Evolutionary conservation across 2,888 invertebrate species (phyloP).

Genomic region (Drosophila quasianomalipes): DNA sequence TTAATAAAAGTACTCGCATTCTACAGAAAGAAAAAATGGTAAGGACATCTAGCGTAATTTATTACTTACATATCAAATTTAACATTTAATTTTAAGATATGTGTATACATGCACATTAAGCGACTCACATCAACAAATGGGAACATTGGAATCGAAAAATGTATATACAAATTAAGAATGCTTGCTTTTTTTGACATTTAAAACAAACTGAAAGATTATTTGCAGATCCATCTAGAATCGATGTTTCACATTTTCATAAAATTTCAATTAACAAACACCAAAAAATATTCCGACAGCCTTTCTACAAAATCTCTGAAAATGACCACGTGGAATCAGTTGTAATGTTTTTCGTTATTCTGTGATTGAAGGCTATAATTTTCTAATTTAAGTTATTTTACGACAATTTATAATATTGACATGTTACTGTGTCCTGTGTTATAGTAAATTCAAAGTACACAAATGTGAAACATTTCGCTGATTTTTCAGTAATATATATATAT

Average conservation of each 20-base stretch:
- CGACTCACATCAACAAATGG: neutral
- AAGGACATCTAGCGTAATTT: conserved; percentile 34
- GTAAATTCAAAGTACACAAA: neutral
- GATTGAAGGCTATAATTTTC: neutral
- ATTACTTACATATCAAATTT: conserved; percentile 12
- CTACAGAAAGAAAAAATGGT: conserved; percentile 60
- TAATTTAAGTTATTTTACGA: neutral
- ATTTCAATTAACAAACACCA: neutral
- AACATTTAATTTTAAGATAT: neutral
- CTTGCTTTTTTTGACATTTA: neutral
- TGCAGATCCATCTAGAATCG: neutral
- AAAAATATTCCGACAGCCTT: neutral
- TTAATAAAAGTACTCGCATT: conserved; percentile 63
- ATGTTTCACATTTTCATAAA: neutral
- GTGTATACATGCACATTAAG: conserved; percentile 8
- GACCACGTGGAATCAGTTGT: neutral
- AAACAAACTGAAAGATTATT: neutral
- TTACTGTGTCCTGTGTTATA: neutral
- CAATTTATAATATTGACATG: neutral
- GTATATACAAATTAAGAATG: neutral
- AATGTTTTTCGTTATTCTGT: neutral
- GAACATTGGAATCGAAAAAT: neutral
- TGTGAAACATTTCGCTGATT: neutral
- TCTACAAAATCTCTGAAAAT: neutral
- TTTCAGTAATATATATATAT: neutral